A percentile compares a stretch with the other conserved stretches of the same genome.
Evolutionary conservation across 2,888 invertebrate genomes (phyloP).

Genomic region (Ecliptopera silaceata): DNA sequence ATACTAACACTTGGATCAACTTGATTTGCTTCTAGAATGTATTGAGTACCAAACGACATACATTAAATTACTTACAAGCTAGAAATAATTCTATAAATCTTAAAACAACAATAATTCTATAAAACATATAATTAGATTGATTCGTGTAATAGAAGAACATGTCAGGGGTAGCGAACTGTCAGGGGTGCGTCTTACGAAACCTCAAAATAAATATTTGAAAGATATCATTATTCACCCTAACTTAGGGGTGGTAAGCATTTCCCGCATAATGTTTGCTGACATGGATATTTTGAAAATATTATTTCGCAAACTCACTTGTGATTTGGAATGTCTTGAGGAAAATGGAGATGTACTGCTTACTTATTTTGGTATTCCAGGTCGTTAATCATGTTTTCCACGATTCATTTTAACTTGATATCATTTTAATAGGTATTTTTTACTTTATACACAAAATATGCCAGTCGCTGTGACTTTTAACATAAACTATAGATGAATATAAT

Average conservation of each 20-base stretch:
- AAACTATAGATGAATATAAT: too few species aligned
- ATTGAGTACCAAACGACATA: too few species aligned
- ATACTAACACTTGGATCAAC: too few species aligned
- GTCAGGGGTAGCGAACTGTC: neutral
- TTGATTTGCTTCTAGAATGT: too few species aligned
- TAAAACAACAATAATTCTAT: too few species aligned
- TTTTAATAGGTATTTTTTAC: neutral
- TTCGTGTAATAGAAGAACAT: constrained; percentile 16
- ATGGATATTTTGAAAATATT: constrained; percentile 17
- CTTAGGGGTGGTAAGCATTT: constrained; percentile 2
- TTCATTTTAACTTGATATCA: neutral
- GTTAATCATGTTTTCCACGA: neutral
- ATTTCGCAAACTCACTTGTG: neutral
- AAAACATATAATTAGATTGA: constrained; percentile 5
- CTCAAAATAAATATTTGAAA: constrained; percentile 23
- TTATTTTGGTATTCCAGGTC: neutral
- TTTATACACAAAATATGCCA: too few species aligned
- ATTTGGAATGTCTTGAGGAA: neutral
- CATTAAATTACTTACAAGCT: too few species aligned
- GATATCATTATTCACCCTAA: constrained; percentile 25
- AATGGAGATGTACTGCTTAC: neutral
- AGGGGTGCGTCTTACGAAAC: constrained; percentile 11
- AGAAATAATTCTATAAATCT: too few species aligned
- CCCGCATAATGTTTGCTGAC: constrained; percentile 19
- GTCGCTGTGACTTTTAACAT: too few species aligned